A percentile compares a stretch with the other conserved stretches of the same genome.
Conservation (phyloP, 2,888 invertebrate genomes). For the Euphydryas editha region DNA sequence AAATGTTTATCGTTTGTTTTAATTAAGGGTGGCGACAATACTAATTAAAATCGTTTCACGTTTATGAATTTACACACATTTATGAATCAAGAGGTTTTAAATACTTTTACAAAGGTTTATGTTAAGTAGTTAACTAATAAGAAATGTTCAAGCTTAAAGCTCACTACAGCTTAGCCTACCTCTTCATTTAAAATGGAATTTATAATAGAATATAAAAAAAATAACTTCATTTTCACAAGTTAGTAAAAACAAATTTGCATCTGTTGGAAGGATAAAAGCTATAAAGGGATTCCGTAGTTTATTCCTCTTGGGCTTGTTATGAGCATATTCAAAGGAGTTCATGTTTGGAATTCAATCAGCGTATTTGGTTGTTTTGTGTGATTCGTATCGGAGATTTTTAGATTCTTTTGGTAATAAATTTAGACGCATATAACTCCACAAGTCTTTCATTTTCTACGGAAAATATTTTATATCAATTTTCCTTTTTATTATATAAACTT, state of each 20-base stretch:
- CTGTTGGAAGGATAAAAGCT: background rate
- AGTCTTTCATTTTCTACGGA: background rate
- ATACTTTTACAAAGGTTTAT: slow-evolving; percentile 4
- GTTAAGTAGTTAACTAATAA: slow-evolving; percentile 3
- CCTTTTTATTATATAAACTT: too few relatives aligned
- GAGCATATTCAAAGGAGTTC: slow-evolving; percentile 16
- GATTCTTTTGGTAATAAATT: background rate
- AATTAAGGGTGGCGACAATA: slow-evolving; percentile 11
- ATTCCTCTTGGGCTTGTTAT: slow-evolving; percentile 20
- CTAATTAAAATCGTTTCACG: slow-evolving; percentile 2
- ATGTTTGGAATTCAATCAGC: slow-evolving; percentile 21
- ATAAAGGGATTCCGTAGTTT: slow-evolving; percentile 14
- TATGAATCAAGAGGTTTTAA: background rate
- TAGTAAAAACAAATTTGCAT: background rate
- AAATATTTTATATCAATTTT: background rate
- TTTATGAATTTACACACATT: slow-evolving; percentile 1
- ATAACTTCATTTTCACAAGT: background rate
- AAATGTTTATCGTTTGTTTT: slow-evolving; percentile 29
- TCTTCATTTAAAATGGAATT: background rate
- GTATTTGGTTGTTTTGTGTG: slow-evolving; percentile 1
- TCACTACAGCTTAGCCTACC: background rate
- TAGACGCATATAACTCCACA: background rate
- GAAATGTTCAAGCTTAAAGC: slow-evolving; percentile 1
- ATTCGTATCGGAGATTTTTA: background rate
- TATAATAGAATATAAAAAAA: background rate